phyloP scores from a whole-genome alignment of 1,140 invertebrate species.

The Aphidius gifuensis region DNA sequence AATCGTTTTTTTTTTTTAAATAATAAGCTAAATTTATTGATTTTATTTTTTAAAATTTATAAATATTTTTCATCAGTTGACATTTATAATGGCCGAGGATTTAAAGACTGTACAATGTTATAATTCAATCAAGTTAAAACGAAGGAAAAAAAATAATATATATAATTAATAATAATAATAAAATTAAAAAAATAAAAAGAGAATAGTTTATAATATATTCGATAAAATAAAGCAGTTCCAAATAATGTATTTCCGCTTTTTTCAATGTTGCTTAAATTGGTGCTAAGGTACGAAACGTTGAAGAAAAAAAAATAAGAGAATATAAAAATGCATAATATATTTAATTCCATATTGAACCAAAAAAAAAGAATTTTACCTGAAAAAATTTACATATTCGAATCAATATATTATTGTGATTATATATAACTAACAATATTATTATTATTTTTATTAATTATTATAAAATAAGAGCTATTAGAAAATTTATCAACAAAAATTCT shows the following conservation, averaged over 20 bases:
- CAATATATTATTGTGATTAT: too few relatives aligned
- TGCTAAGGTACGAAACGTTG: conserved; percentile 30
- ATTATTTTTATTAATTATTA: too few relatives aligned
- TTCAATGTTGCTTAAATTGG: conserved; percentile 29
- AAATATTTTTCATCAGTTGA: conserved; percentile 5
- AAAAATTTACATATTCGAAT: too few relatives aligned
- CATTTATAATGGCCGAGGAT: neutral
- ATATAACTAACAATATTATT: too few relatives aligned
- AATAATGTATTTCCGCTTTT: conserved; percentile 24
- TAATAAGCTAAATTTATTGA: neutral
- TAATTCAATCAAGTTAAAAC: neutral
- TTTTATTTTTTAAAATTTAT: too few relatives aligned
- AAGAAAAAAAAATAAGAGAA: conserved; percentile 3
- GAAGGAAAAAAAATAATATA: conserved; percentile 4
- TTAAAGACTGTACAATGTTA: conserved; percentile 7
- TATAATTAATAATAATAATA: conserved; percentile 8
- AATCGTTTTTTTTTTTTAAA: neutral
- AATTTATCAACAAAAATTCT: too few relatives aligned
- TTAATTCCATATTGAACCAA: neutral
- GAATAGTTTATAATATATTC: conserved; percentile 4
- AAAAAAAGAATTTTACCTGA: too few relatives aligned
- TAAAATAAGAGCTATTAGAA: too few relatives aligned
- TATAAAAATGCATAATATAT: neutral
- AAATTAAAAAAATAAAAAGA: conserved; percentile 14
- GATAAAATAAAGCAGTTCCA: conserved; percentile 18